A percentile compares a stretch with the other conserved stretches of the same genome.
These are phyloP conservation scores for Cirrhinus mrigala DNA, from an alignment of 2,797 vertebrate species.

Conservation along the genomic window DNA sequence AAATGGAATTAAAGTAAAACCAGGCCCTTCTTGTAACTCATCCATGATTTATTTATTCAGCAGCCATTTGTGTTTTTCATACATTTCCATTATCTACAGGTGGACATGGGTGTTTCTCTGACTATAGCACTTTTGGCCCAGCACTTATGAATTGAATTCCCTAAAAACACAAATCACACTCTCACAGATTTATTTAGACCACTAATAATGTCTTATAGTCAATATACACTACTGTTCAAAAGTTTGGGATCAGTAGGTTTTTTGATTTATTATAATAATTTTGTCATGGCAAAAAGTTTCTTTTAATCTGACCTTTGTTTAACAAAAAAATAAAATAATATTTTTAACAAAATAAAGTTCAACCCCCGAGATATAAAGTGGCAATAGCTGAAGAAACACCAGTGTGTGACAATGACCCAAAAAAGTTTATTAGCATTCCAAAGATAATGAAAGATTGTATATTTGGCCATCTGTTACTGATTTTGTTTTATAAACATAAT, in stretches of 20 bases:
- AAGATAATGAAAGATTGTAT: neutral
- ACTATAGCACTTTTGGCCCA: neutral
- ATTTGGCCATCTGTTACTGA: slow-evolving; percentile 22
- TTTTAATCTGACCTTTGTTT: neutral
- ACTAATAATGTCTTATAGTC: neutral
- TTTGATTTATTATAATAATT: neutral
- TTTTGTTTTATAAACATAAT: neutral
- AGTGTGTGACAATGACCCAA: neutral
- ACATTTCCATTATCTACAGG: neutral
- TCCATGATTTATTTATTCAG: neutral
- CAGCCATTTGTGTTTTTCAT: neutral
- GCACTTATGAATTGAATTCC: neutral
- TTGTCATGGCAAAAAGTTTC: neutral
- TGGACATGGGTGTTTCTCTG: neutral
- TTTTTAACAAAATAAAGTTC: neutral
- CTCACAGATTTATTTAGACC: neutral
- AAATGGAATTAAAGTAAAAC: neutral
- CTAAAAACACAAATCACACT: neutral
- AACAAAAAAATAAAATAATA: neutral
- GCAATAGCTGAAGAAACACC: neutral
- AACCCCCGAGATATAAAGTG: neutral
- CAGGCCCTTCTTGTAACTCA: neutral
- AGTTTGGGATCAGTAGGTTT: neutral
- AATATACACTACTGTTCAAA: neutral
- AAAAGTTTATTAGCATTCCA: neutral